Base-by-base conservation (phyloP, 2,797 vertebrate species). In the Semaprochilodus insignis region DNA sequence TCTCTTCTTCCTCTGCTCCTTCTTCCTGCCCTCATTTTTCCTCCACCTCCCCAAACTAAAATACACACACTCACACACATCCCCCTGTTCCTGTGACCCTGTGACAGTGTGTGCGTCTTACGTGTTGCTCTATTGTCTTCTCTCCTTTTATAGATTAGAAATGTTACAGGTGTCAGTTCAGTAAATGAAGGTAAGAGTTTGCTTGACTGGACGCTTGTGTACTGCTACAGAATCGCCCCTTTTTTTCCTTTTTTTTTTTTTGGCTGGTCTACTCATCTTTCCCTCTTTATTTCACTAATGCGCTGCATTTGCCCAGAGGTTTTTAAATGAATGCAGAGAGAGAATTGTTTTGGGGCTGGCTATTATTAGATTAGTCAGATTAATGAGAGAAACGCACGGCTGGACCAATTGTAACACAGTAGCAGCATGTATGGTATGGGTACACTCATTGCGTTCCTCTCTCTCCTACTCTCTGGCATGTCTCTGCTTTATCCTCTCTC, bases 111-210 rank as follows among this genome's bases (percentile, higher is more conserved):
- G 76, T 89, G 83, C 89, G 81, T 60, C 86, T 93, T 88, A 94
- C 85, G 74, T 91, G 88, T 90, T 94, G 92, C 94, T 97, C 80
- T 93, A 91, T 90, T 94, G 83, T 89, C 78, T 87, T 92, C 87
- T 85, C 84, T 88, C 83, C 72, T 80, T 87, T 86, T 92, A 95
- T 95, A 95, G 95, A 95, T 94, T 95, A 95, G 94, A 93, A 90
- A 88, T 93, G 93, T 92, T 92, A 94, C 93, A 87, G 93, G 91
- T 96, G 95, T 95, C 91, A 86, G 94, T 93, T 93, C 91, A 60
- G 92, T 94, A 91, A 93, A 74, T 59, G 85, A 97, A 99, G 97
- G 98, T 99, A 99, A 98, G 97, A 92, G 63, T 74, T 72, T 67
- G 48, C 73, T 83, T 78, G 52, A 80, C 76, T 69, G 21, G 78